Evolutionary conservation across 2,113 vertebrate genomes (phyloP), one percentile per base, ranked within the genome.

Genomic region (Sigmodon hispidus): DNA sequence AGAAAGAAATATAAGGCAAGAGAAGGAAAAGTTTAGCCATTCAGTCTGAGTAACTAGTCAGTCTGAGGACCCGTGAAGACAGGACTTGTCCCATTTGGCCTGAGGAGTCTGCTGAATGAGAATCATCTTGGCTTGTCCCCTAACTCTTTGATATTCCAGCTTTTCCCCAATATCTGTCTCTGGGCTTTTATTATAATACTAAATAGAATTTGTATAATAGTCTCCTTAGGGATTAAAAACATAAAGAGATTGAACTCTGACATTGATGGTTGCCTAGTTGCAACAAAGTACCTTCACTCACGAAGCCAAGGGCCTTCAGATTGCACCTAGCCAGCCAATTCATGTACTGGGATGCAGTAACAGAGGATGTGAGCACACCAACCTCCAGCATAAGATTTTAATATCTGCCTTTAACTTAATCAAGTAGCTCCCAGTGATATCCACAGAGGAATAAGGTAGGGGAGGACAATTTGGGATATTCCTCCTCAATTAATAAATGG

Each of bases 331-430:
- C 45, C 29, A n/a, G 7, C 3, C 24, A 65, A 31, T 59, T 69
- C 12, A 40, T n/a, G 55, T 24, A 19, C 3, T 3, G 21, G n/a
- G 55, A 52, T 89, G 1, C 34, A 7, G 3, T 21, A 45, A 9
- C 29, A n/a, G 65, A 73, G 1, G 1, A 15, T 0, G 9, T 8
- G 9, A 34, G 9, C 45, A 9, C 43, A 31, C 0, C 1, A 26
- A 86, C 7, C 43, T 50, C 55, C 4, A 50, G n/a, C 10, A 36
- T 31, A 15, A 19, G 5, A 10, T 36, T 16, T 10, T 13, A 16
- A 2, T 13, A 50, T 16, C 11, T 22, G 13, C n/a, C 45, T 77
- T 85, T 89, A 17, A 90, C 15, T 70, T 40, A 3, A 76, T 75
- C 31, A 80, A 72, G 57, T 67, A 29, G 7, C 22, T 3, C 40